Evolutionary conservation across 1,140 invertebrate species (phyloP).

Genomic region (Ceratosolen solmsi): DNA sequence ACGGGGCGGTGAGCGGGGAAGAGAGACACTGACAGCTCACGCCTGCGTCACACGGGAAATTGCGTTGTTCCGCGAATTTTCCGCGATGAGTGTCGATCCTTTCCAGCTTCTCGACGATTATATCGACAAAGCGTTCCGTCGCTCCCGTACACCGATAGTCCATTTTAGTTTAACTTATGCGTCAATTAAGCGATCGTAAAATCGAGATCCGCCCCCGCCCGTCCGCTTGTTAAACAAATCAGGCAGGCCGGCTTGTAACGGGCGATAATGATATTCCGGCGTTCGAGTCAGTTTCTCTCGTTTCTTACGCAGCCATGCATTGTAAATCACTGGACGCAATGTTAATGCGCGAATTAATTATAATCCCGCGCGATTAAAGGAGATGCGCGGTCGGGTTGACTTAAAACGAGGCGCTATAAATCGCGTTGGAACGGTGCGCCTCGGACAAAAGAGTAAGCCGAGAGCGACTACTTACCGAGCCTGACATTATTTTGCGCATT

Average conservation of each 20-base stretch:
- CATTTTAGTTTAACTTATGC: not conserved
- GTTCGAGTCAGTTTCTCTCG: not conserved
- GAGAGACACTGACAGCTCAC: not conserved
- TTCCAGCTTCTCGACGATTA: not conserved
- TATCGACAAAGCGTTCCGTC: not conserved
- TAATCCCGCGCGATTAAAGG: not conserved
- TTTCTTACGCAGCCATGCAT: not conserved
- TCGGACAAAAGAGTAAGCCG: not conserved
- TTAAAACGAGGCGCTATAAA: not conserved
- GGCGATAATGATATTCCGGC: not conserved
- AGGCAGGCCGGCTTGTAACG: not conserved
- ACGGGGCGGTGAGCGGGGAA: constrained; percentile 11
- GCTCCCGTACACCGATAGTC: not conserved
- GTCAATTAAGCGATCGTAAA: not conserved
- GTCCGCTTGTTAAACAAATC: not conserved
- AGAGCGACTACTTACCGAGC: not conserved
- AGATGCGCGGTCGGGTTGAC: not conserved
- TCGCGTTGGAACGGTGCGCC: not conserved
- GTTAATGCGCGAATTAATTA: not conserved
- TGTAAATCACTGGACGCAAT: not conserved
- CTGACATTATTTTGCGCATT: not conserved
- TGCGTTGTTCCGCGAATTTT: not conserved
- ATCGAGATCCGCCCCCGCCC: not conserved
- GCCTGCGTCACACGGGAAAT: constrained; percentile 5
- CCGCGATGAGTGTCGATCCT: not conserved